Evolutionary conservation across 1,140 invertebrate species (phyloP).

Genomic region (Idris sp.): DNA sequence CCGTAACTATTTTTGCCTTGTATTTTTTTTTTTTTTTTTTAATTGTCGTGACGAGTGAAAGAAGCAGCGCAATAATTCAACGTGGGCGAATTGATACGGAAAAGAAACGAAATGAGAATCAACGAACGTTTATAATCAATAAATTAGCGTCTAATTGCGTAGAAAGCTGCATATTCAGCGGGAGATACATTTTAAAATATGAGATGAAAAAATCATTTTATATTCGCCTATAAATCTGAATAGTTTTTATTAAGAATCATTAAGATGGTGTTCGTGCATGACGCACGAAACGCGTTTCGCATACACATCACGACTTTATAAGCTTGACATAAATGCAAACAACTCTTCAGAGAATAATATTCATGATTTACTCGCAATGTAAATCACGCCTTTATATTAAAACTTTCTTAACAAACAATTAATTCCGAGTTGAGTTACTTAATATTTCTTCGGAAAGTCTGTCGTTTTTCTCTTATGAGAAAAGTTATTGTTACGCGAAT

Average conservation of each 20-base stretch:
- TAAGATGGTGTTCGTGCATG: constrained; percentile 34
- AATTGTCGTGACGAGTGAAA: neutral
- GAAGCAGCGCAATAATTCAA: constrained; percentile 10
- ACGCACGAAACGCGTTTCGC: constrained; percentile 37
- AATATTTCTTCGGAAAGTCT: constrained; percentile 39
- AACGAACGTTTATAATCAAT: constrained; percentile 42
- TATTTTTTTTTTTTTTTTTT: constrained; percentile 1
- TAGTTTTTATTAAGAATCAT: constrained; percentile 55
- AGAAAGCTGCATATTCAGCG: constrained; percentile 30
- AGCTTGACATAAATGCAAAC: constrained; percentile 57
- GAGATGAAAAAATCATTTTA: constrained; percentile 42
- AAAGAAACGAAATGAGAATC: constrained; percentile 20
- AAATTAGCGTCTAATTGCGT: constrained; percentile 46
- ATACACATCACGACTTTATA: constrained; percentile 44
- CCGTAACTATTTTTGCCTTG: too few relatives aligned
- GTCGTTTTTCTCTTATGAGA: constrained; percentile 18
- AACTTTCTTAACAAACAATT: constrained; percentile 55
- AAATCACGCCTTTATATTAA: constrained; percentile 54
- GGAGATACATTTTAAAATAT: constrained; percentile 46
- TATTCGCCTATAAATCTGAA: constrained; percentile 54
- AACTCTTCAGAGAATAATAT: constrained; percentile 55
- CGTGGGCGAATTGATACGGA: constrained; percentile 4
- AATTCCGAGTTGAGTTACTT: constrained; percentile 48
- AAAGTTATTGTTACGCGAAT: constrained; percentile 31
- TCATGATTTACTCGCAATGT: constrained; percentile 56